These are phyloP conservation scores for Tethea ocularis DNA, from an alignment of 2,888 invertebrate genomes.

Conservation along the genomic window DNA sequence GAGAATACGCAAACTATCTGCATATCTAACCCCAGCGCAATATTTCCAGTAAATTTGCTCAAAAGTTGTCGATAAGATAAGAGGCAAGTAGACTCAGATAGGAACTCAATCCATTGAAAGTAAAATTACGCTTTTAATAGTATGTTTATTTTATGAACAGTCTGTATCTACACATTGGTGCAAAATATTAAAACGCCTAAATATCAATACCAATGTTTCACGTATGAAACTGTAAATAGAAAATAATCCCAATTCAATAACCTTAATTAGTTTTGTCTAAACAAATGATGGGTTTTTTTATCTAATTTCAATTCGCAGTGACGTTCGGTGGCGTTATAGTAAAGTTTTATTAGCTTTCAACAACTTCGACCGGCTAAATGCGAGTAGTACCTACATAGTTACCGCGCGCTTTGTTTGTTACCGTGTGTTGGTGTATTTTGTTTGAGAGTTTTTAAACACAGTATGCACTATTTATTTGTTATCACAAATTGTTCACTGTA, in stretches of 20 bases:
- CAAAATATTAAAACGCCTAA: too few relatives aligned
- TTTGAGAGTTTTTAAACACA: conserved; percentile 28
- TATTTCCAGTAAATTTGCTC: not conserved
- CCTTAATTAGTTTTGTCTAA: too few relatives aligned
- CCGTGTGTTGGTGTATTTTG: conserved; percentile 33
- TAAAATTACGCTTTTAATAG: too few relatives aligned
- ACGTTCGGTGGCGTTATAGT: conserved; percentile 31
- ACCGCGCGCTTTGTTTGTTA: conserved; percentile 26
- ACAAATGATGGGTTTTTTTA: too few relatives aligned
- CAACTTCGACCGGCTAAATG: conserved; percentile 42
- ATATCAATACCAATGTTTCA: too few relatives aligned
- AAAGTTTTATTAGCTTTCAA: conserved; percentile 61
- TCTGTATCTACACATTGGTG: too few relatives aligned
- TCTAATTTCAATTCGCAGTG: not conserved
- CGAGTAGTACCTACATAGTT: too few relatives aligned
- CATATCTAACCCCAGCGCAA: not conserved
- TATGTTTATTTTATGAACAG: too few relatives aligned
- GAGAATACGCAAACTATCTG: not conserved
- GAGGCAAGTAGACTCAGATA: not conserved
- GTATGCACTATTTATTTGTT: conserved; percentile 5
- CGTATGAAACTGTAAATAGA: too few relatives aligned
- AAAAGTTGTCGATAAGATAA: not conserved
- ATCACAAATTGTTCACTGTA: not conserved
- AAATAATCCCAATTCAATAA: too few relatives aligned
- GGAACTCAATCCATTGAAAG: not conserved